Evolutionary conservation across 2,797 vertebrate species (phyloP), one percentile per base, ranked within the genome.

Genomic region (Eleutherodactylus coqui): DNA sequence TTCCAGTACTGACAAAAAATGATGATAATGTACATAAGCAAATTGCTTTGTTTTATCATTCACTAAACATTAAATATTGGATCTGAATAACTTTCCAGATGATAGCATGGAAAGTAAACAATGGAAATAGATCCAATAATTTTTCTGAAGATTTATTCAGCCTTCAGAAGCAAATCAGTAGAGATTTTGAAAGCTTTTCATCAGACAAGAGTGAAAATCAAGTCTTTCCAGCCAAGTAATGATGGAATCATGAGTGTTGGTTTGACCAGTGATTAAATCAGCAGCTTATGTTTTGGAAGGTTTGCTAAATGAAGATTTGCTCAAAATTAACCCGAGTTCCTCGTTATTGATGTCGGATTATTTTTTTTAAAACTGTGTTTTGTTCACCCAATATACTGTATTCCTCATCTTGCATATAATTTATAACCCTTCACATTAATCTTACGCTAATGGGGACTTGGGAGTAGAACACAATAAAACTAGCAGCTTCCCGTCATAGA

Each of bases 1-100:
- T 32, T 77, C 73, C 72, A 86, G 5, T 21, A 82, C 49, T 47
- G 51, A 79, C 75, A 78, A 79, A 86, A 86, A 72, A 36, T 21
- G 67, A 60, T 72, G 51, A 83, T 75, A 83, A 62, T 83, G 64
- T 87, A 79, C 51, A 83, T 79, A 77, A 87, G 75, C 75, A 79
- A 72, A 83, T 73, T 83, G 73, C 81, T 79, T 58, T 69, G 38
- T 83, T 87, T 83, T 72, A 83, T 83, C 32, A 79, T 79, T 79
- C 75, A 83, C 81, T 43, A 87, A 76, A 83, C 75, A 83, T 73
- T 60, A 83, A 70, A 86, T 86, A 64, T 51, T 82, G 70, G 41
- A 76, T 76, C 34, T 69, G 77, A 79, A 49, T 67, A 13, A 79
- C 27, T 83, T 79, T 83, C 29, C 64, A 73, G 81, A 79, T 83